Evolutionary conservation across 2,113 vertebrate species (phyloP), one percentile per base, ranked within the genome.

Genomic region (Melanocharis versteri): DNA sequence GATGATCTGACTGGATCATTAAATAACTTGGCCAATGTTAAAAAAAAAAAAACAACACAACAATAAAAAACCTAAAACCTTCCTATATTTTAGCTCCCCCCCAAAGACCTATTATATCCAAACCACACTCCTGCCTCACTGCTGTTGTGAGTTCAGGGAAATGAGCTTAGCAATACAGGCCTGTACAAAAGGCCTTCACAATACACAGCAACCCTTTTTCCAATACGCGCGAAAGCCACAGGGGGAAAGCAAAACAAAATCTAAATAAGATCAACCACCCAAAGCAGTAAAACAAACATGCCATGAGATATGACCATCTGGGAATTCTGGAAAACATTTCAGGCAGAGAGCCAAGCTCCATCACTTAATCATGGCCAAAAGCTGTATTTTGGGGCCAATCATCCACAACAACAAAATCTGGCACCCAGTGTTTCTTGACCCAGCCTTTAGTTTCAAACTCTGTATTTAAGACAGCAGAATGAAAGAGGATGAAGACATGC

Each of bases 321-420:
- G 50, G 72, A 94, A 94, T 84, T 76, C 58, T 81, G 64, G 50
- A 89, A 76, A 89, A 78, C 9, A 39, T 2, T 56, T 40, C 47
- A 84, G 80, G 64, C 83, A 78, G 27, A 66, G 10, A 9, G 31
- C 83, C 83, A 86, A 70, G 26, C 37, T 93, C 65, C 53, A 79
- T 72, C 79, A 83, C 47, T 77, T 83, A 48, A 62, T 73, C 64
- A 78, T 0, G 3, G 37, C 42, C 75, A 89, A 39, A 56, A 93
- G 35, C 51, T 62, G 26, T 10, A 24, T 35, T 86, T 69, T 5
- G 5, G 54, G 35, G 37, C 13, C 44, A 94, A 39, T 1, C 65
- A 68, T 70, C 71, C 79, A 66, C 64, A 51, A 66, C 21, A 79
- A 54, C 56, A 91, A 78, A 89, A 91, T 60, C 10, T 86, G 54